Percentiles rank a stretch among this genome's conserved stretches.
Conservation (phyloP, 1,140 invertebrate species). For the Anadara kagoshimensis region DNA sequence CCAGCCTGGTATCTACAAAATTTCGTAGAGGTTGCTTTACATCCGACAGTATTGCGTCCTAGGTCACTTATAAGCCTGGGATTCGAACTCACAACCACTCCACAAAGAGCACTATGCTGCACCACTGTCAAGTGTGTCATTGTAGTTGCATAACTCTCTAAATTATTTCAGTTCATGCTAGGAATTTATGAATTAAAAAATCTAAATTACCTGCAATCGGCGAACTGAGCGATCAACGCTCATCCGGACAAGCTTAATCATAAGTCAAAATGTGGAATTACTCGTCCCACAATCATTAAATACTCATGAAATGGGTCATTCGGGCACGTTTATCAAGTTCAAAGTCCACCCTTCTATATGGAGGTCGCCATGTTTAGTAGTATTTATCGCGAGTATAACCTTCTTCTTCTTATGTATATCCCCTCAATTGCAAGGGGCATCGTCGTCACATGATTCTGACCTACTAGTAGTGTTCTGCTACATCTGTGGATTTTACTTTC, state of each 20-base stretch:
- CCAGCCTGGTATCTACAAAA: too few relatives aligned
- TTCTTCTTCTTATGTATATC: too few relatives aligned
- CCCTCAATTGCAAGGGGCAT: too few relatives aligned
- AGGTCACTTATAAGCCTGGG: too few relatives aligned
- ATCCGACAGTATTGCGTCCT: not conserved
- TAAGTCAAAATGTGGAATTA: too few relatives aligned
- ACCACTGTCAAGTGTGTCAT: not conserved
- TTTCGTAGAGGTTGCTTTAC: not conserved
- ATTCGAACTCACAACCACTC: not conserved
- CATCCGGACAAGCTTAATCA: slow-evolving; percentile 30
- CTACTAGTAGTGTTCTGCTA: too few relatives aligned
- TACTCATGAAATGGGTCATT: not conserved
- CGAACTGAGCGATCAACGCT: slow-evolving; percentile 40
- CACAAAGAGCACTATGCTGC: not conserved
- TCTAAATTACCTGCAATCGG: slow-evolving; percentile 26
- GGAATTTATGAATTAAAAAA: not conserved
- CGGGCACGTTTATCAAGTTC: not conserved
- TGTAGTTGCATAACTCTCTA: not conserved
- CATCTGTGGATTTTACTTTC: too few relatives aligned
- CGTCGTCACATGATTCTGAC: too few relatives aligned
- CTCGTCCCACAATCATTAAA: not conserved
- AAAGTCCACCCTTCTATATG: slow-evolving; percentile 4
- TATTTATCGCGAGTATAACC: slow-evolving; percentile 6
- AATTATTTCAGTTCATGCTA: not conserved
- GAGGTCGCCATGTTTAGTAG: not conserved